These are phyloP conservation scores for Drosophila anomalata DNA, from an alignment of 2,888 invertebrate species.

Conservation along the genomic window DNA sequence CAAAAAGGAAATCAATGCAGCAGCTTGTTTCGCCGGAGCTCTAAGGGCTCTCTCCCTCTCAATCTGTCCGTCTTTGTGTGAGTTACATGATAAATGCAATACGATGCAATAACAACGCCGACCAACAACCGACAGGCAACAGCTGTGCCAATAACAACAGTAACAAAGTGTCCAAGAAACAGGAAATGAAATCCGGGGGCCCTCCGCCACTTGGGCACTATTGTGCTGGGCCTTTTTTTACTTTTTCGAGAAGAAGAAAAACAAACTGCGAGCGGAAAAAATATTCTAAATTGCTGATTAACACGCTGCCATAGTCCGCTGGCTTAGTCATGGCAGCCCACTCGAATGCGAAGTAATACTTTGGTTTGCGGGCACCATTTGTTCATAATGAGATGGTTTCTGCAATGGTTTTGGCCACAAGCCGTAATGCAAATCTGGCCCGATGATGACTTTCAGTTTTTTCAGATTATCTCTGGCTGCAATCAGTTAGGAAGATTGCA, in stretches of 20 bases:
- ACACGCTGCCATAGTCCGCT: slow-evolving; percentile 53
- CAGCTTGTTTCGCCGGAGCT: slow-evolving; percentile 42
- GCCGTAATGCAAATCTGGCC: slow-evolving; percentile 18
- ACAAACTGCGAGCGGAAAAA: slow-evolving; percentile 43
- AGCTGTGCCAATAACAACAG: slow-evolving; percentile 54
- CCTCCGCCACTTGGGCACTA: slow-evolving; percentile 30
- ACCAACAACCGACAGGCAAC: slow-evolving; percentile 51
- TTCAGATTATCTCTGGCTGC: slow-evolving; percentile 6
- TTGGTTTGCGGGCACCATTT: slow-evolving; percentile 13
- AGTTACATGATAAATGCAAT: slow-evolving; percentile 74
- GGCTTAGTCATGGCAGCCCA: slow-evolving; percentile 63
- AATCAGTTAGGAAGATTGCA: background rate
- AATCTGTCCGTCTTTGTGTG: slow-evolving; percentile 51
- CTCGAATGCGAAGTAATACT: slow-evolving; percentile 22
- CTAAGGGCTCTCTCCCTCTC: slow-evolving; percentile 56
- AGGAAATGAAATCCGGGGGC: slow-evolving; percentile 54
- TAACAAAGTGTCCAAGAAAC: slow-evolving; percentile 57
- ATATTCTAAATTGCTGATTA: slow-evolving; percentile 80
- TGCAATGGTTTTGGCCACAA: slow-evolving; percentile 22
- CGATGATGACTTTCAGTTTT: slow-evolving; percentile 24
- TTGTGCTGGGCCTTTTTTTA: slow-evolving; percentile 50
- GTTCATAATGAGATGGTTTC: slow-evolving; percentile 59
- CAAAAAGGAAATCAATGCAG: slow-evolving; percentile 77
- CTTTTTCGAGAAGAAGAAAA: slow-evolving; percentile 3
- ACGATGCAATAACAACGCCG: slow-evolving; percentile 60